These are phyloP conservation scores for Sicus ferrugineus DNA, from an alignment of 2,888 invertebrate species.

Conservation along the genomic window DNA sequence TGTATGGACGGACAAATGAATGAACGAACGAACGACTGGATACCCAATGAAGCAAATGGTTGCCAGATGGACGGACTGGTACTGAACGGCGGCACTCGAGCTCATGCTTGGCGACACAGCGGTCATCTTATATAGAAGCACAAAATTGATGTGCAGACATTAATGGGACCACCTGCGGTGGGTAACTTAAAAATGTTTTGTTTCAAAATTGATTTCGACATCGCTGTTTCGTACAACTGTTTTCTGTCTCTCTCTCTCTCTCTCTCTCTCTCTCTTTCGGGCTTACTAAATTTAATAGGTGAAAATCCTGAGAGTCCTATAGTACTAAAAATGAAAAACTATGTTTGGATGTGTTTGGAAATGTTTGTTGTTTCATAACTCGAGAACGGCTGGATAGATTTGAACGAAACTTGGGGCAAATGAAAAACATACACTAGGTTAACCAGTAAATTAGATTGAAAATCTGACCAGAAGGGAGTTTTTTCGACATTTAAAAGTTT, in stretches of 20 bases:
- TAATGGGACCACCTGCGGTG: conserved; percentile 27
- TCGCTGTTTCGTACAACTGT: neutral
- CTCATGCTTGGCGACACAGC: neutral
- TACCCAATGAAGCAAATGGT: neutral
- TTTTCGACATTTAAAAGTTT: too few species aligned
- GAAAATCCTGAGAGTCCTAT: too few species aligned
- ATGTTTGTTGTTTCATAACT: too few species aligned
- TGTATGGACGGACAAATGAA: conserved; percentile 16
- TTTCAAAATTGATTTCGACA: neutral
- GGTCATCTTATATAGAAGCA: neutral
- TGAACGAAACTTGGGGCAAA: too few species aligned
- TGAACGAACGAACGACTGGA: neutral
- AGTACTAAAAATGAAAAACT: too few species aligned
- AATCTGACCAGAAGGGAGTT: too few species aligned
- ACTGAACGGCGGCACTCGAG: neutral
- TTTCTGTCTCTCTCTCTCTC: conserved; percentile 1
- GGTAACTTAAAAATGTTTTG: conserved; percentile 16
- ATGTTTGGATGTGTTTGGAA: too few species aligned
- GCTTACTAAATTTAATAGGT: neutral
- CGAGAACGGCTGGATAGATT: too few species aligned
- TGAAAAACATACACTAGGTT: too few species aligned
- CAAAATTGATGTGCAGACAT: conserved; percentile 28
- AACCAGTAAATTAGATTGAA: too few species aligned
- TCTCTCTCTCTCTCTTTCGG: neutral
- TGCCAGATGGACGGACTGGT: neutral